A percentile compares a stretch with the other conserved stretches of the same genome.
Conservation (phyloP, 2,888 invertebrate genomes). For the Dorcus hopei region DNA sequence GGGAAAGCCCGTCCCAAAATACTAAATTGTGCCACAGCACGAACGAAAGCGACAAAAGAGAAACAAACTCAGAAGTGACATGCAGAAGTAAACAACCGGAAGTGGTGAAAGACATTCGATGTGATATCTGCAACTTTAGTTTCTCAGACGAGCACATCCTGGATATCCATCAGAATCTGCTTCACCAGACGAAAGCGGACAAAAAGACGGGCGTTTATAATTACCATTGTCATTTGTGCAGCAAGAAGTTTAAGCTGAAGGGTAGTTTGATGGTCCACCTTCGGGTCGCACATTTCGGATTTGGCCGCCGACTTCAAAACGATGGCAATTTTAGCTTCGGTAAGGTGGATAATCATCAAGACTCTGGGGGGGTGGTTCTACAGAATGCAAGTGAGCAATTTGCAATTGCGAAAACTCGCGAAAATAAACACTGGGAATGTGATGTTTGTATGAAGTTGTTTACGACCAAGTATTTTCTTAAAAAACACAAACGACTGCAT, state of each 20-base stretch:
- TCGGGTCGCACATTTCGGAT: conserved; percentile 72
- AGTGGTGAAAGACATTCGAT: conserved; percentile 38
- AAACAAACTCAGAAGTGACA: background rate
- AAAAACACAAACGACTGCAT: conserved; percentile 83
- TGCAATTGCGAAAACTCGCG: conserved; percentile 36
- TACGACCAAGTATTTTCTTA: conserved; percentile 85
- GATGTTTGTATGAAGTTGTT: conserved; percentile 81
- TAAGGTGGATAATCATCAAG: background rate
- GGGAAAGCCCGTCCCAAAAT: background rate
- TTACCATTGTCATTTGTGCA: conserved; percentile 73
- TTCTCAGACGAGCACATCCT: conserved; percentile 69
- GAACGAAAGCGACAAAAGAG: background rate
- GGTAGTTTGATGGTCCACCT: conserved; percentile 80
- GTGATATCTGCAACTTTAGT: conserved; percentile 70
- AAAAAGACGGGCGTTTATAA: conserved; percentile 42
- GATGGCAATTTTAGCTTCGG: background rate
- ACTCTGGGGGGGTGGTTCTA: background rate
- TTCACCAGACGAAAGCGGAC: conserved; percentile 54
- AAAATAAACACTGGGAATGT: conserved; percentile 82
- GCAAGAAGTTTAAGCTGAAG: conserved; percentile 77
- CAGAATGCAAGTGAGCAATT: background rate
- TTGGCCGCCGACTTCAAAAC: conserved; percentile 34
- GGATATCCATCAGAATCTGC: conserved; percentile 70
- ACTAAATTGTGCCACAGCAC: no score
- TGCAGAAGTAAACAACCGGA: background rate